Conservation (phyloP, 2,888 invertebrate species). For the Caenorhabditis wallacei region DNA sequence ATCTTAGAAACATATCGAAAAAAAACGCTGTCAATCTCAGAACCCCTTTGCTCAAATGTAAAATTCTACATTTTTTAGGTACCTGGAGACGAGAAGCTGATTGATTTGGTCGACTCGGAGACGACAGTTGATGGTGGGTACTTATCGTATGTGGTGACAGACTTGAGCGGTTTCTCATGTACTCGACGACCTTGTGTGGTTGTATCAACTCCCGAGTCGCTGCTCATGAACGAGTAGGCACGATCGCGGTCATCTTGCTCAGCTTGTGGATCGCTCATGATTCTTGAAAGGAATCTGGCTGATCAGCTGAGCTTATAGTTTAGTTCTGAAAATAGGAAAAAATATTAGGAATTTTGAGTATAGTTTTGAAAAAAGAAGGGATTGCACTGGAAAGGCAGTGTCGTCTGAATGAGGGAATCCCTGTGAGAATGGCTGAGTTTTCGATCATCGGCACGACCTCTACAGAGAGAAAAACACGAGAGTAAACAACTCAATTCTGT, state of each 20-base stretch:
- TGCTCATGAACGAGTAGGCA: slow-evolving; percentile 68
- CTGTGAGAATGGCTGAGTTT: slow-evolving; percentile 38
- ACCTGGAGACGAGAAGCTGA: slow-evolving; percentile 68
- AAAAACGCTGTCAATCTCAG: too few species aligned
- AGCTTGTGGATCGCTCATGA: slow-evolving; percentile 54
- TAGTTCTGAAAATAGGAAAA: slow-evolving; percentile 11
- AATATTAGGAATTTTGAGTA: neutral
- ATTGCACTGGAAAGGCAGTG: slow-evolving; percentile 1
- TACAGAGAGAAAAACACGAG: slow-evolving; percentile 7
- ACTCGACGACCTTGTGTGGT: slow-evolving; percentile 40
- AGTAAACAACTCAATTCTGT: slow-evolving; percentile 56
- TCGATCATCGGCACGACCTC: slow-evolving; percentile 30
- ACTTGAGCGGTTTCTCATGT: slow-evolving; percentile 53
- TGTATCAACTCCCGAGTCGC: slow-evolving; percentile 67
- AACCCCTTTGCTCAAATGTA: slow-evolving; percentile 23
- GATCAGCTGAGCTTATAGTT: slow-evolving; percentile 47
- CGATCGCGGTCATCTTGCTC: slow-evolving; percentile 67
- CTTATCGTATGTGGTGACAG: slow-evolving; percentile 45
- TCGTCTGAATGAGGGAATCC: slow-evolving; percentile 40
- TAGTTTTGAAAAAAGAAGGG: neutral
- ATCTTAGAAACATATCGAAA: neutral
- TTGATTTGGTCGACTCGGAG: slow-evolving; percentile 64
- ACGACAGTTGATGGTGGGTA: slow-evolving; percentile 58
- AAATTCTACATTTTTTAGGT: slow-evolving; percentile 38
- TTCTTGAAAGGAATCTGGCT: slow-evolving; percentile 7